Evolutionary conservation across 2,113 vertebrate genomes (phyloP), one percentile per base, ranked within the genome.

Genomic region (Epinephelus moara): DNA sequence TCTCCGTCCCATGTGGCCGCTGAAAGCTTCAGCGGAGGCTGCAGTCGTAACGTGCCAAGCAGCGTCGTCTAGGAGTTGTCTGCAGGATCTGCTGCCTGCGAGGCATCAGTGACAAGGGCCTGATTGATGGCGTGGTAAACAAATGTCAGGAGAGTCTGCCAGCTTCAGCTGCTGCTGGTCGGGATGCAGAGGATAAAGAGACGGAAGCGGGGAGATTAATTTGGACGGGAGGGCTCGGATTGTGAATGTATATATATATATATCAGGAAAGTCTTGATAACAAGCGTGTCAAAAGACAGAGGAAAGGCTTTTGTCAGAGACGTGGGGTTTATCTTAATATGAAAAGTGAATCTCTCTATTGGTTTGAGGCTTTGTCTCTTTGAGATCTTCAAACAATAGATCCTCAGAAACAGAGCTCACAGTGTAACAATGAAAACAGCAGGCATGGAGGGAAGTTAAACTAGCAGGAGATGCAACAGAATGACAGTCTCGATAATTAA

Each of bases 41-140:
- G 75, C 61, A 55, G 79, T 62, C 6, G 80, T 75, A 84, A 78
- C 33, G 7, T 67, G 69, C 62, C 69, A 66, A 61, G 69, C 72
- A 66, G 70, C 33, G 55, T 66, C 33, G 57, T 66, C 60, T 60
- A 70, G 57, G 81, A 81, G 33, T 81, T 81, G 87, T 90, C 82
- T 89, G 62, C 59, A 62, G 90, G 80, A 89, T 89, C 85, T 80
- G 77, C 84, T 86, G 88, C 86, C 80, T 69, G 78, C 85, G 90
- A 88, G 81, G 86, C 52, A 61, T 67, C 86, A 57, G 76, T 90
- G 91, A 92, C 88, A 89, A 85, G 70, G 57, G 82, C 40, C 85
- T 92, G 94, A 94, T 89, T 92, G 92, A 94, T 90, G 90, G 84
- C 45, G 74, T 47, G 73, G 92, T 93, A 94, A 94, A 95, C 93